Evolutionary conservation across 2,888 invertebrate genomes (phyloP).

Genomic region (Acleris cristana): DNA sequence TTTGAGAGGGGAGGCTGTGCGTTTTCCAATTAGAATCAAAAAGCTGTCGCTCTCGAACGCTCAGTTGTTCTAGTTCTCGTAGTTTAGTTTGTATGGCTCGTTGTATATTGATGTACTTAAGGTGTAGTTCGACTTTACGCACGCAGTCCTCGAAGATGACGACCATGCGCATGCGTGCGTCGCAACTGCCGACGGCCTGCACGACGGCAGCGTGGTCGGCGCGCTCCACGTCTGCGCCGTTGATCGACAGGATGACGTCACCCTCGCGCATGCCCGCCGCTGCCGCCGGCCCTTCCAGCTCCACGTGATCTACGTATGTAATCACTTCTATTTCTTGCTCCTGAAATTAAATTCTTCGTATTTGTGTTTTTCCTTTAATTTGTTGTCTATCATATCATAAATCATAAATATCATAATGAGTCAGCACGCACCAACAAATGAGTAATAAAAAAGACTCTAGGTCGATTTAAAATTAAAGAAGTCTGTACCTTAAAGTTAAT

Average conservation of each 20-base stretch:
- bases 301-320: conserved; percentile 98
- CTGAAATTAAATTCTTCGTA: conserved; percentile 47
- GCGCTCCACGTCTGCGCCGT: conserved; percentile 97
- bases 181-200: conserved; percentile 95
- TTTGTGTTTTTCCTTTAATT: not conserved
- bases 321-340: conserved; percentile 98
- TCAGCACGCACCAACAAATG: not conserved
- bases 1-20: conserved; percentile 93
- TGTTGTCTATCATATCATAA: too few relatives aligned
- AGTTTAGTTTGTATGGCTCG: conserved; percentile 92
- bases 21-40: conserved; percentile 95
- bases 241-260: conserved; percentile 97
- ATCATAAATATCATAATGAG: too few relatives aligned
- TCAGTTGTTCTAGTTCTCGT: conserved; percentile 92
- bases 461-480: too few relatives aligned
- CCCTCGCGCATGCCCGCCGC: conserved; percentile 97
- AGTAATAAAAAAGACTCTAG: too few relatives aligned
- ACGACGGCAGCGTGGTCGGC: conserved; percentile 97
- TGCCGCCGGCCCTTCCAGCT: conserved; percentile 95
- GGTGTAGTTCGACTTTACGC: conserved; percentile 95
- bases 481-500: too few relatives aligned
- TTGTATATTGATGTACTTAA: conserved; percentile 95
- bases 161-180: conserved; percentile 96
- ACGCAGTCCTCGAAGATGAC: conserved; percentile 98
- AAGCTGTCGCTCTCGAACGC: conserved; percentile 91